phyloP scores from a whole-genome alignment of 1,140 invertebrate species.

The Euglossa dilemma region DNA sequence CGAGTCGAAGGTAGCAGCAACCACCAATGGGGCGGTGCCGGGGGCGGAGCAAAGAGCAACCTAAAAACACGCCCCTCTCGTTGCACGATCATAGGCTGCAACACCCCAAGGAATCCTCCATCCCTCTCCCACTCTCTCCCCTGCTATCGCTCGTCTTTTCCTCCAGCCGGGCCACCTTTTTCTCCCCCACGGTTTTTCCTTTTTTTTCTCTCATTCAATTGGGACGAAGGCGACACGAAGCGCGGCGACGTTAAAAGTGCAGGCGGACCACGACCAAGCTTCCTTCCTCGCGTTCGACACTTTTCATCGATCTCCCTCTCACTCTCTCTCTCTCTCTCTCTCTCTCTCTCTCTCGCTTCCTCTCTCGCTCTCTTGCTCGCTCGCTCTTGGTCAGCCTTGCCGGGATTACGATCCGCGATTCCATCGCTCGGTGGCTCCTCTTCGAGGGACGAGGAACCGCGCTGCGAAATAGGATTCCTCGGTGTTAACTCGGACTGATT shows the following conservation, averaged over 20 bases:
- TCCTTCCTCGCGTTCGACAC: conserved; percentile 55
- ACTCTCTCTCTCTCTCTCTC: not conserved
- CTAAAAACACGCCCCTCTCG: conserved; percentile 50
- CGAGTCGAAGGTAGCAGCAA: conserved; percentile 56
- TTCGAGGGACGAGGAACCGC: not conserved
- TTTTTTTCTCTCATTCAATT: conserved; percentile 35
- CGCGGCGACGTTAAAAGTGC: conserved; percentile 64
- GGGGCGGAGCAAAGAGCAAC: conserved; percentile 60
- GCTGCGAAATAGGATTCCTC: not conserved
- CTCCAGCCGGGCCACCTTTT: conserved; percentile 19
- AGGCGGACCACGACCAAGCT: conserved; percentile 49
- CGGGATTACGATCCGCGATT: not conserved
- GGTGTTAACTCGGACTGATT: not conserved
- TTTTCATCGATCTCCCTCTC: conserved; percentile 55
- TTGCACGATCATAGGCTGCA: conserved; percentile 56
- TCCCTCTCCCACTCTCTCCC: conserved; percentile 33
- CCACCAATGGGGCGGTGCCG: conserved; percentile 62
- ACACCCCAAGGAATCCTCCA: conserved; percentile 63
- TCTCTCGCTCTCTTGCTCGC: not conserved
- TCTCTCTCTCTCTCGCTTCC: too few relatives aligned
- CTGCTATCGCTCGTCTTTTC: conserved; percentile 16
- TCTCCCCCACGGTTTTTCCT: not conserved
- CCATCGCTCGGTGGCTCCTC: not conserved
- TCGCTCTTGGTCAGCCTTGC: not conserved
- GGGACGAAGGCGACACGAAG: conserved; percentile 53